phyloP scores from a whole-genome alignment of 2,797 vertebrate species.

The Phoxinus dragarum region DNA sequence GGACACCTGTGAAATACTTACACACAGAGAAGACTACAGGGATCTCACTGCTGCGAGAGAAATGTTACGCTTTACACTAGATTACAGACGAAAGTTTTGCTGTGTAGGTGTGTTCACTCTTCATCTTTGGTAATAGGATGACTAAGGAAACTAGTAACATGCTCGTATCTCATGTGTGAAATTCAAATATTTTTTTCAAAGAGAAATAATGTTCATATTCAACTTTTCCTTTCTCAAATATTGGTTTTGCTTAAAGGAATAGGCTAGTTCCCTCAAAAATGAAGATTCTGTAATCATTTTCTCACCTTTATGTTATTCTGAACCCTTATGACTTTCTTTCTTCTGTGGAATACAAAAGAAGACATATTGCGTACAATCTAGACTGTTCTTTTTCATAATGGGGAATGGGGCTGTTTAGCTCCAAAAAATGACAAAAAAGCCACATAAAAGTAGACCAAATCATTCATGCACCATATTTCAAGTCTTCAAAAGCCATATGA shows the following conservation, averaged over 20 bases:
- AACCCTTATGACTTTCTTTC: neutral
- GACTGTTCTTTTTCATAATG: neutral
- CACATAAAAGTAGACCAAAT: neutral
- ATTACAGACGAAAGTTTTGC: slow-evolving; percentile 5
- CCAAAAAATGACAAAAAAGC: neutral
- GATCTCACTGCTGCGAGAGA: slow-evolving; percentile 20
- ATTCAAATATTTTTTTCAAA: neutral
- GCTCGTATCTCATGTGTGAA: neutral
- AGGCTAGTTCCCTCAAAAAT: neutral
- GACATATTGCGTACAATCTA: neutral
- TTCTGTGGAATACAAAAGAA: slow-evolving; percentile 13
- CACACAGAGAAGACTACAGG: slow-evolving; percentile 15
- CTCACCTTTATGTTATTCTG: neutral
- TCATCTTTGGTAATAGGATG: slow-evolving; percentile 5
- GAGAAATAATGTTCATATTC: neutral
- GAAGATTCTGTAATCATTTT: neutral
- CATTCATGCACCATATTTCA: neutral
- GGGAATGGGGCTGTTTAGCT: neutral
- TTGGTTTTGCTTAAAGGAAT: slow-evolving; percentile 18
- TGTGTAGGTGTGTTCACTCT: slow-evolving; percentile 2
- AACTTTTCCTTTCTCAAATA: neutral
- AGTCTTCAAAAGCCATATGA: slow-evolving; percentile 2
- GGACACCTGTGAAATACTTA: slow-evolving; percentile 26
- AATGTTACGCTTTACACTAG: slow-evolving; percentile 18
- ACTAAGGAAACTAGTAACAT: slow-evolving; percentile 16